Evolutionary conservation across 2,888 invertebrate genomes (phyloP), one percentile per base, ranked within the genome.

Genomic region (Pandemis cinnamomeana): DNA sequence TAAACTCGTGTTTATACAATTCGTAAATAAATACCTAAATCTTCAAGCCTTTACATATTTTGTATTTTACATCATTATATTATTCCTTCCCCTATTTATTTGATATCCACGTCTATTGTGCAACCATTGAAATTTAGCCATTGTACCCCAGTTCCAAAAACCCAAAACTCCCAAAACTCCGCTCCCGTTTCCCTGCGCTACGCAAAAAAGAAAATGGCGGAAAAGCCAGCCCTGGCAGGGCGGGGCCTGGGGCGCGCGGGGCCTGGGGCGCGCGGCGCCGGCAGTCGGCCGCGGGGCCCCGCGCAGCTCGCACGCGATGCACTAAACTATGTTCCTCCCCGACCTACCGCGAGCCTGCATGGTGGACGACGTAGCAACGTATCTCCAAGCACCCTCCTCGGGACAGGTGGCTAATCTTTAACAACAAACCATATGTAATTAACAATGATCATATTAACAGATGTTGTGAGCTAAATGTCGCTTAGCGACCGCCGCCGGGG

Each of bases 341-440:
- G 98, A 98, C 95, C 96, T 97, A 91, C 95, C 97, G 95, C 96
- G 97, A 95, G 97, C 97, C 97, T 98, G 97, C 96, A 98, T 98
- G 98, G 97, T 98, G 96, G 98, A 98, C 96, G 98, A 98, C 97
- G 98, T 98, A 95, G 97, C 98, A 94, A 97, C 97, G 93, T 98
- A 98, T 96, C 96, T 98, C 91, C 98, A 98, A 96, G 97, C 98
- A 95, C 97, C 98, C 95, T 97, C 98, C 95, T 97, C 98, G 95
- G 97, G 98, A 96, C 98, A 98, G 98, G 98, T 98, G 96, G 95
- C 91, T 93, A 93, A 91, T 91, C 90, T 91, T 92, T 92, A 92
- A 92, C 91, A 93, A 89, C 75, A 91, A 58, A 92, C 92, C 91
- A 94, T 93, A 94, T 94, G 94, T 94, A 94, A 94, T 94, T 94